Conservation (phyloP, 2,113 vertebrate genomes). For the Psettodes erumei region DNA sequence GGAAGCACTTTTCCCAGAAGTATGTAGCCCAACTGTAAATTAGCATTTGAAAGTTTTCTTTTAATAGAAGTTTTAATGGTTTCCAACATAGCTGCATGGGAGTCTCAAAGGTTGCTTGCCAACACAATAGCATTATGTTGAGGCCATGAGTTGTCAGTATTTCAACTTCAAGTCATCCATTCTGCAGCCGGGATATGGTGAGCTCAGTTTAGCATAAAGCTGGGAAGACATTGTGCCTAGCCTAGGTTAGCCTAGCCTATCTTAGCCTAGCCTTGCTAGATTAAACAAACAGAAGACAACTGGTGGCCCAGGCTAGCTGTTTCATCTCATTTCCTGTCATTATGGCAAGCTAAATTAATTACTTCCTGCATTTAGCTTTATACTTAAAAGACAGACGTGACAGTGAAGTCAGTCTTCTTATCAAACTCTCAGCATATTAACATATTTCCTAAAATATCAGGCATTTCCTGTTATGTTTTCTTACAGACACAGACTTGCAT, state of each 20-base stretch:
- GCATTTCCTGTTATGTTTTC: not conserved
- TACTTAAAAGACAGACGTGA: no score
- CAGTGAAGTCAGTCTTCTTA: no score
- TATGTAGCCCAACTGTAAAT: constrained; percentile 7
- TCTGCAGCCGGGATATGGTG: not conserved
- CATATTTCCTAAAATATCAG: not conserved
- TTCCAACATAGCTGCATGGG: not conserved
- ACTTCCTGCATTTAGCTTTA: no score
- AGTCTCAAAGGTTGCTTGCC: not conserved
- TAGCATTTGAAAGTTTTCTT: constrained; percentile 28
- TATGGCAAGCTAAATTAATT: no score
- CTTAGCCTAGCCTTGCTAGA: no score
- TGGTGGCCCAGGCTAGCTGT: no score
- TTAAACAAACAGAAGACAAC: no score
- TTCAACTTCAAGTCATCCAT: not conserved
- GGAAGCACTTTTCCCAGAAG: constrained; percentile 11
- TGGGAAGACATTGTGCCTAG: no score
- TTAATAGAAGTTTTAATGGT: constrained; percentile 4
- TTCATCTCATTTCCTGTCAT: no score
- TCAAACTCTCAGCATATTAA: no score
- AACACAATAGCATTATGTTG: not conserved
- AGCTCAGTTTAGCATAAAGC: no score
- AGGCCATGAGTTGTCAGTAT: not conserved
- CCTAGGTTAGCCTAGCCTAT: no score
- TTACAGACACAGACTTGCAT: not conserved